Percentiles rank a stretch among this genome's conserved stretches.
Conservation (phyloP, 2,113 vertebrate genomes). For the Labeo rohita region DNA sequence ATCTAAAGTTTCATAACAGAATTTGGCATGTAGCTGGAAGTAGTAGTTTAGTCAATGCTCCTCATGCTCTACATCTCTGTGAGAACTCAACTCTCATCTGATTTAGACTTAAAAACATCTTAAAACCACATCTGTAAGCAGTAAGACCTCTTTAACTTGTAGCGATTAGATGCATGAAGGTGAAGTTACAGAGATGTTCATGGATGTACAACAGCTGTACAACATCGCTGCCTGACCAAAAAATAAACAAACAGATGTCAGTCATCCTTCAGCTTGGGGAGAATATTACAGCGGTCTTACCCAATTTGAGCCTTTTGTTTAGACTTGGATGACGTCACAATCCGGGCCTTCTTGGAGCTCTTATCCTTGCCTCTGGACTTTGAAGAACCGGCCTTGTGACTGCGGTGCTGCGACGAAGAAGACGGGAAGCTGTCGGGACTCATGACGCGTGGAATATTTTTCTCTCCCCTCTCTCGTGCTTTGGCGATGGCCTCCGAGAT, state of each 20-base stretch:
- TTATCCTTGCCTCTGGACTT: constrained; percentile 86
- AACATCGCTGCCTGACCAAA: neutral
- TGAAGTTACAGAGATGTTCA: constrained; percentile 4
- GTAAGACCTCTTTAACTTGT: neutral
- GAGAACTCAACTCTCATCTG: neutral
- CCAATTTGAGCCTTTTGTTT: constrained; percentile 96
- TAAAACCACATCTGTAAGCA: neutral
- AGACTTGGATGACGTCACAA: constrained; percentile 83
- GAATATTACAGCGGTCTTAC: constrained; percentile 73
- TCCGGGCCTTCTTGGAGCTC: constrained; percentile 85
- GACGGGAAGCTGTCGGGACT: constrained; percentile 96
- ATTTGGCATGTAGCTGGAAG: neutral
- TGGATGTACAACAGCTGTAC: neutral
- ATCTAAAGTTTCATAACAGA: no score
- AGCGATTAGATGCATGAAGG: neutral
- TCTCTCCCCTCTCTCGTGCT: constrained; percentile 93
- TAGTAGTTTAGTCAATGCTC: neutral
- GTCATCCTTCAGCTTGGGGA: neutral
- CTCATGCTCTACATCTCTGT: neutral
- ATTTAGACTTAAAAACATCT: neutral
- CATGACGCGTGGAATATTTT: constrained; percentile 97
- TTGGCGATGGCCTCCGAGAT: constrained; percentile 97
- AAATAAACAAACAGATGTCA: neutral
- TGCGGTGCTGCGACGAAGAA: constrained; percentile 81
- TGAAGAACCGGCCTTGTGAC: constrained; percentile 79